A percentile compares a stretch with the other conserved stretches of the same genome.
Conservation (phyloP, 37 sponge, comb jelly and placozoan species). For the Geodia barretti region DNA sequence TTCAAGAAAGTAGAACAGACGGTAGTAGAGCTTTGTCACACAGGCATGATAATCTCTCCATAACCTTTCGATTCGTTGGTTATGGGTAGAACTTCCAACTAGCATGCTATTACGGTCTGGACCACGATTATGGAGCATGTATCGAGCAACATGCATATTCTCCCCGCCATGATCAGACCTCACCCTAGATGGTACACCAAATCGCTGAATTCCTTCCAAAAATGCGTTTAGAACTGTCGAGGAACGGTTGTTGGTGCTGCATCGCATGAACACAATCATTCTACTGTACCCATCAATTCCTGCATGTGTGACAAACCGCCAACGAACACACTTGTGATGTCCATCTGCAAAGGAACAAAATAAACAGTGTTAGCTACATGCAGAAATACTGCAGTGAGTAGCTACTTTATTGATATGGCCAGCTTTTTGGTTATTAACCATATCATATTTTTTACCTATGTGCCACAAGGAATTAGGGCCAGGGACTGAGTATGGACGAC, state of each 20-base stretch:
- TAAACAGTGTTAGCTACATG: not conserved
- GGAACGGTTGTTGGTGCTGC: conserved; percentile 15
- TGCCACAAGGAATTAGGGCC: conserved; percentile 82
- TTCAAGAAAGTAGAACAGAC: conserved; percentile 49
- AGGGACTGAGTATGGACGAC: conserved; percentile 58
- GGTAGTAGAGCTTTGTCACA: conserved; percentile 44
- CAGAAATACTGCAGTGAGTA: not conserved
- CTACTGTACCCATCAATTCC: conserved; percentile 31
- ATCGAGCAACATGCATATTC: conserved; percentile 23
- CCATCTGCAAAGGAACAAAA: conserved; percentile 7
- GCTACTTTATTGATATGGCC: too few relatives aligned
- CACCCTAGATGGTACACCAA: conserved; percentile 25
- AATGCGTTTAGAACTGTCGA: conserved; percentile 13
- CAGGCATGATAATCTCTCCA: conserved; percentile 30
- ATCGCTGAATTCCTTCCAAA: conserved; percentile 4
- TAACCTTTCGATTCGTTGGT: conserved; percentile 47
- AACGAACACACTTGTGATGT: conserved; percentile 28
- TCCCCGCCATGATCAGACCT: conserved; percentile 34
- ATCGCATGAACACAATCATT: conserved; percentile 13
- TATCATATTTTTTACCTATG: conserved; percentile 33
- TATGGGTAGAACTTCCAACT: conserved; percentile 26
- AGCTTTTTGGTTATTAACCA: too few relatives aligned
- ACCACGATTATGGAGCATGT: conserved; percentile 36
- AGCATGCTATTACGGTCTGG: conserved; percentile 21
- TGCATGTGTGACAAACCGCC: conserved; percentile 30